A percentile compares a stretch with the other conserved stretches of the same genome.
These are phyloP conservation scores for Agelas oroides DNA, from an alignment of 37 sponge, comb jelly and placozoan genomes.

Conservation along the genomic window DNA sequence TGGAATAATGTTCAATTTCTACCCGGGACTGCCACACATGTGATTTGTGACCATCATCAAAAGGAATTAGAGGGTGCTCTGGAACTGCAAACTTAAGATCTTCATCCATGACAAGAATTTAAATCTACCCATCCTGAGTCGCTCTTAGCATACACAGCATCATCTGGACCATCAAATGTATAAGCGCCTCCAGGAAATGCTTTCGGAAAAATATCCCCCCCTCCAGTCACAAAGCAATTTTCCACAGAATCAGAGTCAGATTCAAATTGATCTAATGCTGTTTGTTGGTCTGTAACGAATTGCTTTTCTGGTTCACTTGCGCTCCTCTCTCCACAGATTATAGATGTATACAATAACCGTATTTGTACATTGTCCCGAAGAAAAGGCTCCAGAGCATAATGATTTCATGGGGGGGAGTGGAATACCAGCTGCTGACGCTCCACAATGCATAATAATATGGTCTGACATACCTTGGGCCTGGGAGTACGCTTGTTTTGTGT, in stretches of 20 bases:
- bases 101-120: conserved; percentile 18
- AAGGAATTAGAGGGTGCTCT: not conserved
- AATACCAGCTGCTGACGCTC: conserved; percentile 24
- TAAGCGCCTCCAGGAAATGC: conserved; percentile 13
- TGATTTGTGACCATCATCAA: conserved; percentile 29
- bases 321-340: too few species aligned
- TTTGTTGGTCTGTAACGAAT: too few species aligned
- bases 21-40: conserved; percentile 23
- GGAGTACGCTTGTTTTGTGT: conserved; percentile 1
- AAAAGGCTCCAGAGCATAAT: too few species aligned
- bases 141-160: too few species aligned
- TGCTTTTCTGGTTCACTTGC: too few species aligned
- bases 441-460: not conserved
- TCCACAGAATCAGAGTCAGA: too few species aligned
- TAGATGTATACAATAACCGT: too few species aligned
- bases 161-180: conserved; percentile 15
- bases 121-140: conserved; percentile 18
- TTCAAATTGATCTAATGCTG: too few species aligned
- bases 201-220: not conserved
- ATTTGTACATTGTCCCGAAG: too few species aligned
- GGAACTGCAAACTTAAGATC: not conserved
- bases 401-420: not conserved
- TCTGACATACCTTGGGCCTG: too few species aligned
- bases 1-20: too few species aligned
- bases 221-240: too few species aligned